These are phyloP conservation scores for Drosophila ananassae DNA, from an alignment of 1,140 invertebrate species.

Conservation along the genomic window DNA sequence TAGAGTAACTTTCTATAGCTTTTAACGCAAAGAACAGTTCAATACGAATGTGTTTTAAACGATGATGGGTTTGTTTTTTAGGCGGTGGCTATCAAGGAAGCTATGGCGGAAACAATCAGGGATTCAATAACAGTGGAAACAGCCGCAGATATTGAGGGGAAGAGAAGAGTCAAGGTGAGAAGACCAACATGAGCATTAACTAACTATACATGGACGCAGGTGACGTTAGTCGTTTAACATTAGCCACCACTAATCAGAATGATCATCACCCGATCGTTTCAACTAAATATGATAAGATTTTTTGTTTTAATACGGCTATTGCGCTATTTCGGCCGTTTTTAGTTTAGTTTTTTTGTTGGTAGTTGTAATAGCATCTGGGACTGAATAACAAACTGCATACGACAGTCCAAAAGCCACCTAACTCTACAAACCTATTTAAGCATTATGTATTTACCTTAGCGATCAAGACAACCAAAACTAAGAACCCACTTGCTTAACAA, in stretches of 20 bases:
- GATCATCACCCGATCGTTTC: conserved; percentile 18
- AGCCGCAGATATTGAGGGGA: conserved; percentile 84
- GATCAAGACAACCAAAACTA: conserved; percentile 25
- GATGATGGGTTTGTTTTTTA: conserved; percentile 56
- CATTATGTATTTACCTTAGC: conserved; percentile 36
- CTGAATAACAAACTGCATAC: conserved; percentile 34
- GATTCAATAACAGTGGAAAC: conserved; percentile 84
- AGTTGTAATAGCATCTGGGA: conserved; percentile 39
- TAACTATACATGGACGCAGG: conserved; percentile 51
- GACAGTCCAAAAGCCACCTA: conserved; percentile 18
- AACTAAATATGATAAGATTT: conserved; percentile 8
- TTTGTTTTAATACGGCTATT: conserved; percentile 5
- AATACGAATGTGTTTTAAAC: conserved; percentile 42
- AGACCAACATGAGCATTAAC: conserved; percentile 27
- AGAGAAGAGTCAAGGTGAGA: conserved; percentile 61
- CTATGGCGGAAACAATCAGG: conserved; percentile 84
- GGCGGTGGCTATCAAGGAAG: conserved; percentile 85
- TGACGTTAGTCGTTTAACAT: conserved; percentile 36
- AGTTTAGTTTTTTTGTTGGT: conserved; percentile 19
- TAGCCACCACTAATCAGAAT: conserved; percentile 30
- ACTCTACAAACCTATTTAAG: conserved; percentile 32
- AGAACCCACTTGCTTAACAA: conserved; percentile 28
- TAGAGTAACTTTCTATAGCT: conserved; percentile 8
- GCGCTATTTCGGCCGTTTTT: conserved; percentile 21
- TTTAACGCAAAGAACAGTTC: neutral